These are phyloP conservation scores for Cylindroiulus punctatus DNA, from an alignment of 2,888 invertebrate genomes.

Conservation along the genomic window DNA sequence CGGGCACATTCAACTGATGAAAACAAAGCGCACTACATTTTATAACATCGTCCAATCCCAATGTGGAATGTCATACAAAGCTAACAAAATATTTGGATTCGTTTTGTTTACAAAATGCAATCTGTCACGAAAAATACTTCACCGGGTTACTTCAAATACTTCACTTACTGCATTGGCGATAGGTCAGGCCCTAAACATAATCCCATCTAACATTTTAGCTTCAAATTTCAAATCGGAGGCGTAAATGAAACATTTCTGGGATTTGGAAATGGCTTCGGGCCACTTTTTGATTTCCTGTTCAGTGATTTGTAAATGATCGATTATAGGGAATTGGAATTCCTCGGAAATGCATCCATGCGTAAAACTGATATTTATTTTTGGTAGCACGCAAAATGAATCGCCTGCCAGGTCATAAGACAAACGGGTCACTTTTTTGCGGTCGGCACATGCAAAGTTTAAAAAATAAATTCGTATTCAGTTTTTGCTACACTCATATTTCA, in stretches of 20 bases:
- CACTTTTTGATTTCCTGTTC: not conserved
- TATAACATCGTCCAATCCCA: no score
- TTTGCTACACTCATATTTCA: no score
- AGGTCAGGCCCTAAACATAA: no score
- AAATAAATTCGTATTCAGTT: no score
- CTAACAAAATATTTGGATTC: no score
- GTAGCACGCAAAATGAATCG: not conserved
- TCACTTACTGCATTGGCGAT: no score
- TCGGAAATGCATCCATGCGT: not conserved
- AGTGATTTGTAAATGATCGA: slow-evolving; percentile 20
- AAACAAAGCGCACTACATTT: no score
- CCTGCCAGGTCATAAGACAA: not conserved
- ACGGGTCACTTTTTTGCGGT: not conserved
- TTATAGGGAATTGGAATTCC: not conserved
- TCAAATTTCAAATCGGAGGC: not conserved
- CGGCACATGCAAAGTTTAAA: not conserved
- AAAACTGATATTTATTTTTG: not conserved
- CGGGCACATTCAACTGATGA: no score
- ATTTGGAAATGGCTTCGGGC: not conserved
- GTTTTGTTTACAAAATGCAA: no score
- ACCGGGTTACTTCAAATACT: no score
- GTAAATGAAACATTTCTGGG: not conserved
- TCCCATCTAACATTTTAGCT: not conserved
- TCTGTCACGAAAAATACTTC: no score
- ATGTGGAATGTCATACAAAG: no score